Evolutionary conservation across 2,113 vertebrate species (phyloP).

Genomic region (mouse (Mus musculus)): DNA sequence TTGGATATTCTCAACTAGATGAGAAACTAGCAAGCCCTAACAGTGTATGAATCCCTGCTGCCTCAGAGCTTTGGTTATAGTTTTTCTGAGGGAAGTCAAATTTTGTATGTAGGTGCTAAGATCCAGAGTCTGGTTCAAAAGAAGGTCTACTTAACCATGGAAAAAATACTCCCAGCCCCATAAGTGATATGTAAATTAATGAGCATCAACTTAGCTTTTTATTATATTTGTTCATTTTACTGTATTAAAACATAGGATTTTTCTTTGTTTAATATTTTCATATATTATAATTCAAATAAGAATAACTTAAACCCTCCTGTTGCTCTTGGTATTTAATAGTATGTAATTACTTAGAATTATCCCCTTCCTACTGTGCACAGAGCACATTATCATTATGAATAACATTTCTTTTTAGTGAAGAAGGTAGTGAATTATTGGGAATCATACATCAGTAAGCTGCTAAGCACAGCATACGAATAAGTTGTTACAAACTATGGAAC

Average conservation of each 20-base stretch:
- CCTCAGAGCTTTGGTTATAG: not conserved
- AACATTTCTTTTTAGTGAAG: not conserved
- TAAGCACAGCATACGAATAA: not conserved
- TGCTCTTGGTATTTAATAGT: conserved; percentile 25
- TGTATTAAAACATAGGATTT: not conserved
- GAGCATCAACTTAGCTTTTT: not conserved
- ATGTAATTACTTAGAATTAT: not conserved
- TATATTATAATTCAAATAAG: not conserved
- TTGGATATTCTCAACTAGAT: not conserved
- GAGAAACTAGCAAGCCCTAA: not conserved
- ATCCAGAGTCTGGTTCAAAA: not conserved
- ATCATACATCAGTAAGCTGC: not conserved
- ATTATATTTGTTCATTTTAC: not conserved
- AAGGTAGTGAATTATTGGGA: not conserved
- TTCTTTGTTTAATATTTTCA: not conserved
- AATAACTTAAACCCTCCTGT: not conserved
- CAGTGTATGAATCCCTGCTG: no score
- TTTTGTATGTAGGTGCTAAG: not conserved
- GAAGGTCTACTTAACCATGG: not conserved
- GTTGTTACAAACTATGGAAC: no score
- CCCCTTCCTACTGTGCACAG: not conserved
- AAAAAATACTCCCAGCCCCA: not conserved
- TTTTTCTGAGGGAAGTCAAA: not conserved
- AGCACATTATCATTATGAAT: not conserved
- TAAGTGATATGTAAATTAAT: not conserved